Evolutionary conservation across 2,113 vertebrate genomes (phyloP), one percentile per base, ranked within the genome.

Genomic region (Dendropsophus ebraccatus): DNA sequence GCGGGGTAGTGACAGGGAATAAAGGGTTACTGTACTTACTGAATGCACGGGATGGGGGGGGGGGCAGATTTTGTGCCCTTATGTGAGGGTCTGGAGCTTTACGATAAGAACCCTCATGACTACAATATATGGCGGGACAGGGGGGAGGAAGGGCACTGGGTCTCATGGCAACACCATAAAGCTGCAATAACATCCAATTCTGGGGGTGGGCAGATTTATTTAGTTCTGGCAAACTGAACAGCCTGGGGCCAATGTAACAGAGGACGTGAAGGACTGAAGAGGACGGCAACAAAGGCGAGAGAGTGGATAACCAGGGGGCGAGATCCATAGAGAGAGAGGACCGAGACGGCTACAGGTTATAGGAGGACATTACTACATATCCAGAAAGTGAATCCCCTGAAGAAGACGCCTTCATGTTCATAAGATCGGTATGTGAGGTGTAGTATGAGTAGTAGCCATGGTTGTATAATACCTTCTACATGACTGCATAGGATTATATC

Each of bases 161-260:
- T 84, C 28, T 58, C 82, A 49, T 75, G 52, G 82, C 82, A 84
- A 84, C 82, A 23, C 47, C 72, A 62, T 84, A 75, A 28, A 28
- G 72, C 56, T 28, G 25, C 52, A 45, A 62, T 30, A 84, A 30
- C 54, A 84, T 84, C 54, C 82, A 84, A 16, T 45, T 47, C 47
- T 83, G 67, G 70, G 37, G 76, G 72, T 28, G 70, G 32, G 72
- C 70, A 23, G 82, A n/a, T 62, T 84, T 84, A 83, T 72, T 75
- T 62, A 45, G 35, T 60, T 80, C 19, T 45, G 41, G 19, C 35
- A 60, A 56, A 77, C 28, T 0, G 10, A 73, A 73, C 69, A 73
- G 49, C 8, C 74, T 58, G 76, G 21, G 45, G 37, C n/a, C n/a
- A 62, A 49, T 23, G 25, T 23, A 47, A 56, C 21, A 19, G 32